These are phyloP conservation scores for Heliconius aoede DNA, from an alignment of 2,888 invertebrate genomes.

Conservation along the genomic window DNA sequence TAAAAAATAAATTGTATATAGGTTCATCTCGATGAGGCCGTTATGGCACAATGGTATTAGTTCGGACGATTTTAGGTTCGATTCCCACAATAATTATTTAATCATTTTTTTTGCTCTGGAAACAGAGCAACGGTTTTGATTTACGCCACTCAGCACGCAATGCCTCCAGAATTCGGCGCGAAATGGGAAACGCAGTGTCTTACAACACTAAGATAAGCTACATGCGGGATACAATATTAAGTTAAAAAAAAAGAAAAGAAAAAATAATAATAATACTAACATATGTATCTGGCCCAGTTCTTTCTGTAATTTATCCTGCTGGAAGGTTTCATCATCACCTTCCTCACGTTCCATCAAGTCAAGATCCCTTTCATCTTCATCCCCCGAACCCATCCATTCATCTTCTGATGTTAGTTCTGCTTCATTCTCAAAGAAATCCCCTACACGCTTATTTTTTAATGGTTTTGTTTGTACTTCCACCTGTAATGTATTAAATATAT, in stretches of 20 bases:
- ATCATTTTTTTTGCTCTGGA: too few relatives aligned
- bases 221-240: neutral
- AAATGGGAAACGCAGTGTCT: too few relatives aligned
- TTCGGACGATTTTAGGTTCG: too few relatives aligned
- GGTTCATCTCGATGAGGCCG: too few relatives aligned
- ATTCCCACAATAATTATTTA: too few relatives aligned
- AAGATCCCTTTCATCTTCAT: conserved; percentile 92
- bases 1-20: neutral
- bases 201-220: too few relatives aligned
- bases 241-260: neutral
- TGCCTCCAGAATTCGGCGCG: too few relatives aligned
- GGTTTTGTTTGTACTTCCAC: conserved; percentile 61
- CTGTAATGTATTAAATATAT: conserved; percentile 53
- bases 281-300: conserved; percentile 94
- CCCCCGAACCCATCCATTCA: conserved; percentile 92
- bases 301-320: conserved; percentile 89
- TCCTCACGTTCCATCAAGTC: conserved; percentile 92
- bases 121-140: too few relatives aligned
- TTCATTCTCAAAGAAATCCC: conserved; percentile 93
- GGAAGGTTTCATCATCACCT: conserved; percentile 92
- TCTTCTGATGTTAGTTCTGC: conserved; percentile 95
- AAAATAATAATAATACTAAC: conserved; percentile 75
- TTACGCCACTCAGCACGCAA: too few relatives aligned
- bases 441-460: conserved; percentile 74
- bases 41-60: too few relatives aligned